Conservation (phyloP, 1,140 invertebrate genomes). For the Anoplolepis gracilipes region DNA sequence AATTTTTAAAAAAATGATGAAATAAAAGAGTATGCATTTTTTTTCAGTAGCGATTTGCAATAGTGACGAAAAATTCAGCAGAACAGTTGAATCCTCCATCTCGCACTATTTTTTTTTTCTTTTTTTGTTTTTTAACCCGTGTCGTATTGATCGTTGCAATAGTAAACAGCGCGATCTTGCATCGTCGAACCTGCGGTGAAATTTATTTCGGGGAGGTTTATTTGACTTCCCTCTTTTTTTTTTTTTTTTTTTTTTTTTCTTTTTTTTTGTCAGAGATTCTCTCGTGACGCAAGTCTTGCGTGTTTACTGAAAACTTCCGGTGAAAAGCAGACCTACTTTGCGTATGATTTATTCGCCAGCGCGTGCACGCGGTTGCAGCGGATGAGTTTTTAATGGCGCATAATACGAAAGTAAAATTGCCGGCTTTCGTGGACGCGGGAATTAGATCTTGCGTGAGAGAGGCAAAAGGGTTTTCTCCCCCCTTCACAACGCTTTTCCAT, state of each 20-base stretch:
- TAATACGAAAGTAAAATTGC: constrained; percentile 66
- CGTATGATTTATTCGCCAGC: constrained; percentile 51
- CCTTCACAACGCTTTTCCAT: constrained; percentile 41
- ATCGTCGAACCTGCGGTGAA: not conserved
- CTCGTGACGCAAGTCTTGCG: constrained; percentile 49
- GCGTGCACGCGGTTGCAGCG: constrained; percentile 41
- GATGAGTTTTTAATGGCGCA: constrained; percentile 66
- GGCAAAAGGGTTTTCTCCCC: not conserved
- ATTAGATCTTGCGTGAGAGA: constrained; percentile 54
- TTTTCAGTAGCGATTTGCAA: not conserved
- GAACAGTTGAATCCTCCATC: not conserved
- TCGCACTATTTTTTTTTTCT: constrained; percentile 22
- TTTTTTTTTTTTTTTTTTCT: too few species aligned
- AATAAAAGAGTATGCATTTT: not conserved
- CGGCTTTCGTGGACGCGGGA: constrained; percentile 34
- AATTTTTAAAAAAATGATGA: not conserved
- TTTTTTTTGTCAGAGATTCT: not conserved
- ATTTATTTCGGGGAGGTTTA: constrained; percentile 29
- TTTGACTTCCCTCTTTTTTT: too few species aligned
- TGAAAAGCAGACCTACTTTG: constrained; percentile 57
- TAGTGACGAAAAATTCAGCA: not conserved
- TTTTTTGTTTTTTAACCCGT: not conserved
- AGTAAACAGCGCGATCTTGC: constrained; percentile 39
- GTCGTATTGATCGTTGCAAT: constrained; percentile 45
- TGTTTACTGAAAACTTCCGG: constrained; percentile 49